These are phyloP conservation scores for Drosophila tani DNA, from an alignment of 1,140 invertebrate species.

Conservation along the genomic window DNA sequence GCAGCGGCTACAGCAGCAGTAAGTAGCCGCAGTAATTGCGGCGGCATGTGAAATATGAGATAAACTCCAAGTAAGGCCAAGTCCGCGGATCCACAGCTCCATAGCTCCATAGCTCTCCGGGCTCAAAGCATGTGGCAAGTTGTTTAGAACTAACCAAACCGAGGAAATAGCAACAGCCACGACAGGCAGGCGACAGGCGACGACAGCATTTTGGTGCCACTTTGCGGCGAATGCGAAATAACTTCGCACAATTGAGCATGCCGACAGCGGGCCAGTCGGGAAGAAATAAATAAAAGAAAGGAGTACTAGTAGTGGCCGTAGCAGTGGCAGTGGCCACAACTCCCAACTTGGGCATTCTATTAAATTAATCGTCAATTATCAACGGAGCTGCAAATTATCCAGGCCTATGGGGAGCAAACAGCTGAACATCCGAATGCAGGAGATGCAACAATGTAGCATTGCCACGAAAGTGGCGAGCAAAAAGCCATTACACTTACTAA, in stretches of 20 bases:
- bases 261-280: conserved; percentile 54
- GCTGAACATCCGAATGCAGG: conserved; percentile 29
- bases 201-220: conserved; percentile 81
- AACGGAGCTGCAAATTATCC: conserved; percentile 62
- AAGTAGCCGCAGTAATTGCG: conserved; percentile 80
- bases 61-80: conserved; percentile 80
- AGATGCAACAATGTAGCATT: conserved; percentile 28
- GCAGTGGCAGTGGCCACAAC: conserved; percentile 35
- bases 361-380: conserved; percentile 84
- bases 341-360: conserved; percentile 82
- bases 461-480: conserved; percentile 21
- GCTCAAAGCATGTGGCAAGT: conserved; percentile 79
- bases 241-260: conserved; percentile 83
- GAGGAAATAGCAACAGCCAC: conserved; percentile 31
- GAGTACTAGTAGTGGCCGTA: conserved; percentile 1
- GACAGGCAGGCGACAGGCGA: conserved; percentile 66
- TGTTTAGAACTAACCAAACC: conserved; percentile 79
- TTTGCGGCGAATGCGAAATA: conserved; percentile 81
- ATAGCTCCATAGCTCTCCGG: conserved; percentile 33
- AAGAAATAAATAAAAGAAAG: conserved; percentile 9
- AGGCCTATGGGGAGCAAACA: conserved; percentile 41
- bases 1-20: conserved; percentile 33
- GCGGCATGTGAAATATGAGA: conserved; percentile 83
- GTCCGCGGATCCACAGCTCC: conserved; percentile 29
- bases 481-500: conserved; percentile 14